phyloP scores from a whole-genome alignment of 1,140 invertebrate species.

The Cydia splendana region DNA sequence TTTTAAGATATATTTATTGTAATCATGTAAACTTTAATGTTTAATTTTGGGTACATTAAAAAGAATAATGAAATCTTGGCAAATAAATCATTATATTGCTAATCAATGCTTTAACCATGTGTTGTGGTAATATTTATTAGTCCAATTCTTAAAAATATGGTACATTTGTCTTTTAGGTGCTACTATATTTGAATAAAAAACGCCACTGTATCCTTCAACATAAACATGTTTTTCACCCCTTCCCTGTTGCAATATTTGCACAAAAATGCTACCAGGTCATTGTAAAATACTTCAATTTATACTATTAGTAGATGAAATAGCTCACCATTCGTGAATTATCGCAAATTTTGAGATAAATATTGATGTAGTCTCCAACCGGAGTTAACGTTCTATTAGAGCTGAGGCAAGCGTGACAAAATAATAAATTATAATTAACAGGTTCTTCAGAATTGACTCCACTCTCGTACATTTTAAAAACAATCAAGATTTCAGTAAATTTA shows the following conservation, averaged over 20 bases:
- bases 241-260: background rate
- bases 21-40: too few relatives aligned
- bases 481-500: background rate
- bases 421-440: background rate
- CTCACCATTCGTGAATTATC: constrained; percentile 10
- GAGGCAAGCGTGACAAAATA: constrained; percentile 40
- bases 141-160: too few relatives aligned
- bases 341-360: constrained; percentile 34
- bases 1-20: too few relatives aligned
- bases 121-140: too few relatives aligned
- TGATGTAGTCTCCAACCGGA: constrained; percentile 22
- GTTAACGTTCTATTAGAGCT: constrained; percentile 34
- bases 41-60: too few relatives aligned
- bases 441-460: background rate
- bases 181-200: background rate
- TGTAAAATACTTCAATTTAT: constrained; percentile 1
- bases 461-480: constrained; percentile 2
- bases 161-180: too few relatives aligned
- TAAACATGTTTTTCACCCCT: background rate
- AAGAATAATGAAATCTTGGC: too few relatives aligned
- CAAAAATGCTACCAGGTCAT: background rate
- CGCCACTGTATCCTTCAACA: background rate
- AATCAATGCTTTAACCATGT: too few relatives aligned
- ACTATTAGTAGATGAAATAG: constrained; percentile 13
- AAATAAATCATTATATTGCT: too few relatives aligned